Evolutionary conservation across 2,797 vertebrate species (phyloP).

Genomic region (Simalia tracyae): DNA sequence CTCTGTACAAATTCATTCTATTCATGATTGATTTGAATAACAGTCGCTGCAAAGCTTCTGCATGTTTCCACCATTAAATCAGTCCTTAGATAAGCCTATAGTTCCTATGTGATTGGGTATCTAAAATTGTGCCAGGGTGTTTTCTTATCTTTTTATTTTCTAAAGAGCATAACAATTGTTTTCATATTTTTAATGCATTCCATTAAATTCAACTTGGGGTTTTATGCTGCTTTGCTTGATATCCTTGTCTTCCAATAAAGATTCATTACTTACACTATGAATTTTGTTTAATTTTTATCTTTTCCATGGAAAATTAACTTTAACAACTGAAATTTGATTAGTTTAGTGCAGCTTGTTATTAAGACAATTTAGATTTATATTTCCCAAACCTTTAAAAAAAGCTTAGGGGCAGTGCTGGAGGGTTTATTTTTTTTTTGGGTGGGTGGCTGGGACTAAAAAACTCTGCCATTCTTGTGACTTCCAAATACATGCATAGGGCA

Average conservation of each 20-base stretch:
- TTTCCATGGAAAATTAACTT: conserved; percentile 2
- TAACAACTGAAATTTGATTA: not conserved
- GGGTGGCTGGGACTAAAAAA: not conserved
- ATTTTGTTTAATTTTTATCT: not conserved
- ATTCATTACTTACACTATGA: not conserved
- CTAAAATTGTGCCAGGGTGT: conserved; percentile 55
- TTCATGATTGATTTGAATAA: conserved; percentile 22
- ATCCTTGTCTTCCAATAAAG: not conserved
- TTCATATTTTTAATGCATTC: not conserved
- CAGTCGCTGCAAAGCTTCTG: conserved; percentile 36
- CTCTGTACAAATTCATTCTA: not conserved
- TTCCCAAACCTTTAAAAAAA: not conserved
- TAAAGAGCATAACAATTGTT: conserved; percentile 13
- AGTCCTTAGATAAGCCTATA: conserved; percentile 43
- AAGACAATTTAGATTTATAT: not conserved
- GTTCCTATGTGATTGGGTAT: conserved; percentile 46
- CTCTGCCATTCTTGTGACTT: not conserved
- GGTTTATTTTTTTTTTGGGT: not conserved
- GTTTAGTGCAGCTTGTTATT: not conserved
- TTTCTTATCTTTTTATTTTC: conserved; percentile 63
- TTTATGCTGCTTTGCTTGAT: not conserved
- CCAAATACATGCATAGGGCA: not conserved
- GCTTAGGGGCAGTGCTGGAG: not conserved
- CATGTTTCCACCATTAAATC: conserved; percentile 49
- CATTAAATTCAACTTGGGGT: not conserved